Evolutionary conservation across 2,888 invertebrate genomes (phyloP).

Genomic region (Xestobium rufovillosum): DNA sequence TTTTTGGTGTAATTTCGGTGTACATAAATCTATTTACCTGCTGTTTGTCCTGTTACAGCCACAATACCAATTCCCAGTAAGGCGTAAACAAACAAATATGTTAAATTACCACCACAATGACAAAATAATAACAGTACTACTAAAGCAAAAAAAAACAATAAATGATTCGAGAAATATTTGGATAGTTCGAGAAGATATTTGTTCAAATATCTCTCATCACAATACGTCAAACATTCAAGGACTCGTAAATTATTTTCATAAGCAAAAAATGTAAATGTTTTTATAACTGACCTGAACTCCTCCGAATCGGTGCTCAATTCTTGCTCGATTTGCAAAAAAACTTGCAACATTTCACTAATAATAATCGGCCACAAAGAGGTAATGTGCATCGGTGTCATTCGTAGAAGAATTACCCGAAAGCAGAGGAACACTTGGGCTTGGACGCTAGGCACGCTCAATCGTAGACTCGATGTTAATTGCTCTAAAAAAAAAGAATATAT

Average conservation of each 20-base stretch:
- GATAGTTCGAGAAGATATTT: too few species aligned
- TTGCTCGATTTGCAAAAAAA: slow-evolving; percentile 78
- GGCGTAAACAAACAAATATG: slow-evolving; percentile 25
- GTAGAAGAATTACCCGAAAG: slow-evolving; percentile 74
- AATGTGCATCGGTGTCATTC: slow-evolving; percentile 78
- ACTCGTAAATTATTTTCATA: too few species aligned
- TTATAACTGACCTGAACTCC: slow-evolving; percentile 58
- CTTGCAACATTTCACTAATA: slow-evolving; percentile 84
- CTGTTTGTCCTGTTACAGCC: slow-evolving; percentile 33
- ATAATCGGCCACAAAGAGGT: slow-evolving; percentile 88
- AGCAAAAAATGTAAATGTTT: too few species aligned
- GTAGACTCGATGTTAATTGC: slow-evolving; percentile 74
- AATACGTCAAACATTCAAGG: too few species aligned
- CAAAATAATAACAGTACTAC: slow-evolving; percentile 13
- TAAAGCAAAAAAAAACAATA: too few species aligned
- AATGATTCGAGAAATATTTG: too few species aligned
- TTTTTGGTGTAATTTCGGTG: too few species aligned
- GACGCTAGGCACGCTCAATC: slow-evolving; percentile 65
- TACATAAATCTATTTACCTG: too few species aligned
- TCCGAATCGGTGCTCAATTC: slow-evolving; percentile 69
- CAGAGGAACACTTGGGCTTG: slow-evolving; percentile 83
- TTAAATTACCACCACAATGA: slow-evolving; percentile 12
- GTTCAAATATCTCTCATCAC: too few species aligned
- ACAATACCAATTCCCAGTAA: slow-evolving; percentile 23
- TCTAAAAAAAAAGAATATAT: slow-evolving; percentile 49